Base-by-base conservation (phyloP, 2,113 vertebrate genomes). In the Steatornis caripensis region DNA sequence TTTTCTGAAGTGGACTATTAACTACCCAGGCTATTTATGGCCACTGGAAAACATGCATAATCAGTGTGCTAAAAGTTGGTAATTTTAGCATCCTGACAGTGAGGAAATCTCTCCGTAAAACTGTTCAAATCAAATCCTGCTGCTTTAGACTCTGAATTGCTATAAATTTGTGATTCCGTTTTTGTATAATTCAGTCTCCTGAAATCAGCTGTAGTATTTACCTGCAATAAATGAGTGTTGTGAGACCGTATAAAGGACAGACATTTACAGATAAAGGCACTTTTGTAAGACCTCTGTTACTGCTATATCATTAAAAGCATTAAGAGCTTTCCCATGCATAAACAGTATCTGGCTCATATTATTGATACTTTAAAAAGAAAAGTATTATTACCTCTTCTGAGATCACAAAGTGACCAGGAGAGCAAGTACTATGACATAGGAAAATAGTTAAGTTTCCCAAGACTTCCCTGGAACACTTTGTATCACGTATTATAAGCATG, bases 21-120 rank as follows among this genome's bases (percentile, higher is more conserved):
- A 75, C 15, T 6, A 76, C 84, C 83, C 43, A n/a, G 46, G 57
- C 75, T 95, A 95, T 96, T 92, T 93, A 90, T 48, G 58, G 89
- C 79, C 71, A 71, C 41, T 91, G 92, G 93, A 95, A 97, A 97
- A 93, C 92, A 91, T n/a, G 70, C 46, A 93, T 76, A 95, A 95
- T 78, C 69, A 75, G 61, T 7, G 3, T 71, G 48, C 74, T 95
- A 89, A 81, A 96, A 95, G 78, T 43, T 85, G 30, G 71, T 90
- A 79, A 94, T 80, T 68, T 90, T 78, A 91, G 92, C 48, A 78
- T 79, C 45, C 66, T 90, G 79, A 88, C 71, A 82, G 69, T 60
- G 65, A 84, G 48, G 36, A 91, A 88, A 70, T 21, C 37, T 72
- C 87, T 95, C 90, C 3, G 20, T 41, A 68, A 76, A 79, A 68